phyloP scores from a whole-genome alignment of 2,888 invertebrate genomes.

The Pollenia labialis region DNA sequence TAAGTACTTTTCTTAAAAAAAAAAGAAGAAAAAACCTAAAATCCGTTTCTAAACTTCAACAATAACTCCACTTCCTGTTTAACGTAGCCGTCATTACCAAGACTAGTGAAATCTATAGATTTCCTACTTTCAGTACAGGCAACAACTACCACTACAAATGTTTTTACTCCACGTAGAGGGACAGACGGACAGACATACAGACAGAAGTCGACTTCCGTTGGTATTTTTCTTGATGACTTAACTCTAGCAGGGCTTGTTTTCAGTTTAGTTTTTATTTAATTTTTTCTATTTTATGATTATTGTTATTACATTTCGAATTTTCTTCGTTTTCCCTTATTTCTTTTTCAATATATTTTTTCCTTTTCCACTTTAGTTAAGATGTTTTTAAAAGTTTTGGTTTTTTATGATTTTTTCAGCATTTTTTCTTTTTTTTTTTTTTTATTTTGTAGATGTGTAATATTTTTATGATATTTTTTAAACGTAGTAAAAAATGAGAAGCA shows the following conservation, averaged over 20 bases:
- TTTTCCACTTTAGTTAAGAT: slow-evolving; percentile 60
- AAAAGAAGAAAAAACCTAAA: slow-evolving; percentile 36
- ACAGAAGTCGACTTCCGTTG: slow-evolving; percentile 66
- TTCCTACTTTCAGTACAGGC: background rate
- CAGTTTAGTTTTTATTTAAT: slow-evolving; percentile 52
- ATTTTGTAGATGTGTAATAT: slow-evolving; percentile 29
- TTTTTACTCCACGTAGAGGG: background rate
- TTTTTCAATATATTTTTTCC: background rate
- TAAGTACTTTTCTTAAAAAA: slow-evolving; percentile 19
- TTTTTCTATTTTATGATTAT: slow-evolving; percentile 67
- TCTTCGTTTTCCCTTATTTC: slow-evolving; percentile 5
- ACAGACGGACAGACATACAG: slow-evolving; percentile 1
- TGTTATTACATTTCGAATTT: slow-evolving; percentile 69
- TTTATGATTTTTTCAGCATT: slow-evolving; percentile 45
- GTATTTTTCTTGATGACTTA: slow-evolving; percentile 72
- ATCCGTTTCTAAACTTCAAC: slow-evolving; percentile 50
- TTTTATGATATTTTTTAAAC: slow-evolving; percentile 41
- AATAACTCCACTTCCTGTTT: slow-evolving; percentile 48
- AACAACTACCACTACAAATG: background rate
- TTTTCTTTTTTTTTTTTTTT: slow-evolving; percentile 16
- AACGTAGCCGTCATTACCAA: slow-evolving; percentile 15
- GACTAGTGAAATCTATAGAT: slow-evolving; percentile 22
- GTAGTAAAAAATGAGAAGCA: slow-evolving; percentile 28
- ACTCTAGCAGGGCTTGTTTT: slow-evolving; percentile 60
- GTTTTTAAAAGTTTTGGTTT: slow-evolving; percentile 64